Evolutionary conservation across 2,888 invertebrate species (phyloP).

Genomic region (Acronicta psi): DNA sequence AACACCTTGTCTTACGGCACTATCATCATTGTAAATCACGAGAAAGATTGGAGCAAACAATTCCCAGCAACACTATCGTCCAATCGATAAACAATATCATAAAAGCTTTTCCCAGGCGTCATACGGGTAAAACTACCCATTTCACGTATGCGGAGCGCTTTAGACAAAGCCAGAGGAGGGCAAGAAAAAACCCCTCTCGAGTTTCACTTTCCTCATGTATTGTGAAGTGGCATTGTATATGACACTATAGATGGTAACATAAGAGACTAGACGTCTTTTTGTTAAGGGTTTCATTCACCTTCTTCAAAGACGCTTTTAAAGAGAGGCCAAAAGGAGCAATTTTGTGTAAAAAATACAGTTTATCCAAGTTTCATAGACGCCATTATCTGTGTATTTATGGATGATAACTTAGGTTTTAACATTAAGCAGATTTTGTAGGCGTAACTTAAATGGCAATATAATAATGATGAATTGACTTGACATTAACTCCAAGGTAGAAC

Average conservation of each 20-base stretch:
- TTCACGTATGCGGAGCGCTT: slow-evolving; percentile 63
- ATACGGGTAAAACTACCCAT: slow-evolving; percentile 68
- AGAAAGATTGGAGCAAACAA: slow-evolving; percentile 42
- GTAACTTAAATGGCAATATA: slow-evolving; percentile 58
- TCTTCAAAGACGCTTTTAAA: slow-evolving; percentile 31
- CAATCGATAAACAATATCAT: slow-evolving; percentile 71
- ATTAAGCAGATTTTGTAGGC: slow-evolving; percentile 60
- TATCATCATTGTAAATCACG: slow-evolving; percentile 52
- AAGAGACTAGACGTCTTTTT: slow-evolving; percentile 67
- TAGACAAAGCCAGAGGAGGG: slow-evolving; percentile 66
- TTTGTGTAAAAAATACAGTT: slow-evolving; percentile 15
- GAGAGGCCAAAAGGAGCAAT: slow-evolving; percentile 6
- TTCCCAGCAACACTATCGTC: slow-evolving; percentile 54
- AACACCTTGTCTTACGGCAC: slow-evolving; percentile 30
- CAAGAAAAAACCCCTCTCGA: slow-evolving; percentile 71
- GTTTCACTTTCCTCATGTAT: slow-evolving; percentile 78
- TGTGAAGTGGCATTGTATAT: slow-evolving; percentile 71
- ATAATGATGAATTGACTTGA: slow-evolving; percentile 58
- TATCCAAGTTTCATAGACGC: slow-evolving; percentile 1
- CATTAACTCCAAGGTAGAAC: slow-evolving; percentile 64
- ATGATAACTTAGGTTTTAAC: slow-evolving; percentile 16
- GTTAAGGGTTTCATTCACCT: slow-evolving; percentile 61
- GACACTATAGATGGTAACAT: slow-evolving; percentile 60
- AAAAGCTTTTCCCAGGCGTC: slow-evolving; percentile 73
- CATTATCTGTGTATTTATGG: slow-evolving; percentile 27